A percentile compares a stretch with the other conserved stretches of the same genome.
Evolutionary conservation across 2,113 vertebrate species (phyloP).

Genomic region (Rhipidura dahli): DNA sequence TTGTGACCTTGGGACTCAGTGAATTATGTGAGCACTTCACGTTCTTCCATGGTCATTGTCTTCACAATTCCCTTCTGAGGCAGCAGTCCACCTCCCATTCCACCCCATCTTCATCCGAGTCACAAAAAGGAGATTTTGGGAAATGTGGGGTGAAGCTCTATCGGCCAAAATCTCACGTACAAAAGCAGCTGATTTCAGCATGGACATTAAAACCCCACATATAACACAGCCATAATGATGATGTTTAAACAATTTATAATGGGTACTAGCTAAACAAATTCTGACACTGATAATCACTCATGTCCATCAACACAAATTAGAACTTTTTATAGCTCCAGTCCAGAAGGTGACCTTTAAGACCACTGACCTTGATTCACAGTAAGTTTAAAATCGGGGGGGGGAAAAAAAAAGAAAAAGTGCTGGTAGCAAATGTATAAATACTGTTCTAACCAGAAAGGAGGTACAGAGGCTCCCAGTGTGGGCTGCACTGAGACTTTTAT

Average conservation of each 20-base stretch:
- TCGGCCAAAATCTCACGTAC: background rate
- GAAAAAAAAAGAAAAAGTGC: background rate
- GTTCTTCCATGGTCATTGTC: background rate
- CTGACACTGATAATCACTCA: slow-evolving; percentile 58
- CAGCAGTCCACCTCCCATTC: background rate
- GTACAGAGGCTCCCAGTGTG: background rate
- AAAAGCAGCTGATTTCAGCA: background rate
- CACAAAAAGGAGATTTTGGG: background rate
- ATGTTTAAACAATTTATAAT: slow-evolving; percentile 14
- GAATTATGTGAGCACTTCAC: background rate
- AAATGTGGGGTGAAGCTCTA: background rate
- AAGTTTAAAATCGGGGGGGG: background rate
- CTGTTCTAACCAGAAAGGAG: background rate
- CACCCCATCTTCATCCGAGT: background rate
- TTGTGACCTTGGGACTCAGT: background rate
- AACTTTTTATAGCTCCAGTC: slow-evolving; percentile 54
- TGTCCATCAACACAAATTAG: slow-evolving; percentile 48
- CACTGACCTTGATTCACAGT: slow-evolving; percentile 23
- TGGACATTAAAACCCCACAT: background rate
- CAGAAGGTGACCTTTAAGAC: slow-evolving; percentile 63
- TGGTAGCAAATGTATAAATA: background rate
- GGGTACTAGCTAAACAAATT: slow-evolving; percentile 21
- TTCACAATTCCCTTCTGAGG: background rate
- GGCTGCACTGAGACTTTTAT: background rate
- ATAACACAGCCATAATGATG: background rate